Evolutionary conservation across 2,797 vertebrate genomes (phyloP), one percentile per base, ranked within the genome.

Genomic region (Eurystomus glaucurus): DNA sequence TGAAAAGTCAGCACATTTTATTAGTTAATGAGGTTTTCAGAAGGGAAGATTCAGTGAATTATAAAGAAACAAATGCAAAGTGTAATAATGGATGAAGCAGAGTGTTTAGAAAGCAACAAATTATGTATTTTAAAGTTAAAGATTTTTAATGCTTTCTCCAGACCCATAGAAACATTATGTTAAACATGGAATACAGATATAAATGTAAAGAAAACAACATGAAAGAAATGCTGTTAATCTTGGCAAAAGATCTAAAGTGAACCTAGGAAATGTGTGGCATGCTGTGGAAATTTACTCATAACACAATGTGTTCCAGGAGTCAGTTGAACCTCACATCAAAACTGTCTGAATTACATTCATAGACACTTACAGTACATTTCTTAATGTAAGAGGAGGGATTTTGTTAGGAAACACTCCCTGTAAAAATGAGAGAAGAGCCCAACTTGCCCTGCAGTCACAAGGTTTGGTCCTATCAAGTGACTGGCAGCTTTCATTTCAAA

Each of bases 171-270:
- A 97, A 93, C 71, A 75, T 93, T 95, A 62, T 80, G 69, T 91
- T 97, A 87, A 94, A 92, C 71, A 57, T 92, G 96, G 94, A 95
- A 94, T 95, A 97, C 88, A 83, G 93, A 95, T 96, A 95, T 51
- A 96, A 96, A 96, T 85, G 86, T 95, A 86, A 91, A 86, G 83
- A 97, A 97, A 95, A 92, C 94, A 94, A 95, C 95, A 90, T 96
- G 87, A 93, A 96, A 95, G 88, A 96, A 96, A 78, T 75, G 60
- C 77, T 96, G 85, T 96, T 96, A 92, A 89, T 97, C 86, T 97
- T 97, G 97, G 96, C 93, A 96, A 93, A 92, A 88, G 94, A 93
- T 96, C 95, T 97, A 51, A 97, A 81, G 85, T 62, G 94, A 95
- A 90, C 75, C 81, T 95, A 94, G 94, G 90, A 97, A 98, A 85